Evolutionary conservation across 2,888 invertebrate genomes (phyloP).

Genomic region (Apamea sordens): DNA sequence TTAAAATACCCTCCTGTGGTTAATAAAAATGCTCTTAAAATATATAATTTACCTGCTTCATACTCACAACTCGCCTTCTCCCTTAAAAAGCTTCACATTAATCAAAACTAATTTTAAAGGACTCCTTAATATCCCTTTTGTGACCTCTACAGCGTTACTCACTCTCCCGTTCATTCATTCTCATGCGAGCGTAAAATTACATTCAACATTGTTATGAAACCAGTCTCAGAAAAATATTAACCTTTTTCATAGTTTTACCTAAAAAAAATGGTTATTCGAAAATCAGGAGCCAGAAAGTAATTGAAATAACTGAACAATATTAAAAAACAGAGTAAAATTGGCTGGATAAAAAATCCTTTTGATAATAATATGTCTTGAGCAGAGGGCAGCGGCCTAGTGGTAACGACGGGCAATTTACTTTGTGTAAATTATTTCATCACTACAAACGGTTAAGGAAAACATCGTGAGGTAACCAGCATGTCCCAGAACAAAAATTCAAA

Average conservation of each 20-base stretch:
- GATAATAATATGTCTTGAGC: background rate
- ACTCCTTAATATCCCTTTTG: constrained; percentile 51
- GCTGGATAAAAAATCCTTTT: background rate
- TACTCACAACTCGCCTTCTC: background rate
- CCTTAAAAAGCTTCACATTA: constrained; percentile 41
- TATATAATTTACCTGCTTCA: background rate
- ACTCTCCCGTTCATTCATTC: constrained; percentile 46
- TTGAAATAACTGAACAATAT: background rate
- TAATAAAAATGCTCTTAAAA: constrained; percentile 9
- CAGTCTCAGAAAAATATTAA: constrained; percentile 18
- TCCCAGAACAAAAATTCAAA: background rate
- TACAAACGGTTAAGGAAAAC: background rate
- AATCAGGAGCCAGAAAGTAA: constrained; percentile 2
- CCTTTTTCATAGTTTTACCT: constrained; percentile 12
- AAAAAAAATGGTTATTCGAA: background rate
- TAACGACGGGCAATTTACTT: background rate
- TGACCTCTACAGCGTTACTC: constrained; percentile 55
- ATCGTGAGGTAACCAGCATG: background rate
- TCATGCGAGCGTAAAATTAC: constrained; percentile 46
- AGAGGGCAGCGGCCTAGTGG: too few relatives aligned
- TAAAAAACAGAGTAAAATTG: background rate
- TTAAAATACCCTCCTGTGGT: background rate
- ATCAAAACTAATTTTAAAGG: constrained; percentile 43
- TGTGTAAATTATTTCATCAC: background rate
- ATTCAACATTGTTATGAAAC: constrained; percentile 18